Evolutionary conservation across 2,797 vertebrate species (phyloP), one percentile per base, ranked within the genome.

Genomic region (Sebastes itinus): DNA sequence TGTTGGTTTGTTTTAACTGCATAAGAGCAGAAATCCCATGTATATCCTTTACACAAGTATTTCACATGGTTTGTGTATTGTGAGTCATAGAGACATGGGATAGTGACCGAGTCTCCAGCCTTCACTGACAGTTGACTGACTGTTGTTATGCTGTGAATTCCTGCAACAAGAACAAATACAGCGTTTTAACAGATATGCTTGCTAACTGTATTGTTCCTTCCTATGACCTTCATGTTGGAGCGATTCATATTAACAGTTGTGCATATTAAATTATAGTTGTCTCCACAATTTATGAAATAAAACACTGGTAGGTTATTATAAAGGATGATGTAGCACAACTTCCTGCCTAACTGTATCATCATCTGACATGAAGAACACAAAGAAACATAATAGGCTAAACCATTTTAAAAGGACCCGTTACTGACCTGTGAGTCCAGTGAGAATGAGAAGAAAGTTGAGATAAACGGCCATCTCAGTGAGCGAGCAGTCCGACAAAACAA

Each of bases 21-120:
- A 77, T 1, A 1, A 0, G 0, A 0, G 59, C 90, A 90, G 0
- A 0, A 1, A 0, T 0, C 0, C 71, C 65, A 82, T 1, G 0
- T 0, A 14, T 0, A 1, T 72, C 85, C 83, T 80, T 75, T 0
- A 79, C 88, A 90, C 72, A 88, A 72, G 64, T 79, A 88, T 60
- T 90, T 92, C 23, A 84, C 72, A 4, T 84, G 1, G 16, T 77
- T 0, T 28, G 0, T 62, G 72, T 89, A 75, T 2, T 11, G 0
- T 0, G 1, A 0, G 1, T 1, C 4, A 72, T 89, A 89, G 16
- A 33, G 65, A 78, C 85, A 90, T 18, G 87, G 88, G 35, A 89
- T 78, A 7, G 76, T 33, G 59, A 92, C 9, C 1, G 82, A 79
- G 6, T 11, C 5, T 64, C 80, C 69, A 42, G 8, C 5, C 1